phyloP scores from a whole-genome alignment of 2,888 invertebrate genomes.

The Aspidapion aeneum region DNA sequence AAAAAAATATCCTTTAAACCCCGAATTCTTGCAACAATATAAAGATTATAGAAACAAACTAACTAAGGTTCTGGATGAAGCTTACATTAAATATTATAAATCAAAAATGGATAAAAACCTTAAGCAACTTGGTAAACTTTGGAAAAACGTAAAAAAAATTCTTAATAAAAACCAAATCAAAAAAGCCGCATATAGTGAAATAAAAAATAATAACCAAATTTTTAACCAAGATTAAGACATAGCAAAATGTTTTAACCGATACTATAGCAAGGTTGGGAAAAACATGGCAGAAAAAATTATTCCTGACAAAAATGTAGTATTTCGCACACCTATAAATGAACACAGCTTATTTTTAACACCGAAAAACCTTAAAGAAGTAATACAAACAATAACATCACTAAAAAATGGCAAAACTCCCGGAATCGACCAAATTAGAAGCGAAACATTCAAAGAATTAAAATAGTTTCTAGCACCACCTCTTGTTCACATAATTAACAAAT shows the following conservation, averaged over 20 bases:
- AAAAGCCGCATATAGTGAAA: not conserved
- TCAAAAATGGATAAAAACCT: slow-evolving; percentile 1
- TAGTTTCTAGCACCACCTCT: slow-evolving; percentile 2
- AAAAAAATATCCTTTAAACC: slow-evolving; percentile 4
- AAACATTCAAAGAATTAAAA: slow-evolving; percentile 11
- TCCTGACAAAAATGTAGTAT: not conserved
- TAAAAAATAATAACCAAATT: not conserved
- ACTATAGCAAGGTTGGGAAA: not conserved
- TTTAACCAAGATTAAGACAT: not conserved
- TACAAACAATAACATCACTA: slow-evolving; percentile 3
- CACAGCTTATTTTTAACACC: not conserved
- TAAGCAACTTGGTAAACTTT: not conserved
- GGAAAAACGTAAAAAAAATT: slow-evolving; percentile 6
- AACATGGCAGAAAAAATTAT: not conserved
- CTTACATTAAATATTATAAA: not conserved
- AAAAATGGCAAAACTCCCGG: slow-evolving; percentile 9
- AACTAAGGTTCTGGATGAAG: not conserved
- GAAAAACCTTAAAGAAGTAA: slow-evolving; percentile 2
- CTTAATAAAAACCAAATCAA: slow-evolving; percentile 1
- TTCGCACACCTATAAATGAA: not conserved
- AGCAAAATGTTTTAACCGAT: slow-evolving; percentile 5
- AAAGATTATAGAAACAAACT: slow-evolving; percentile 1
- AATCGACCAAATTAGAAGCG: slow-evolving; percentile 6
- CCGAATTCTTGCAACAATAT: not conserved
- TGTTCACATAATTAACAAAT: slow-evolving; percentile 6